phyloP scores from a whole-genome alignment of 1,140 invertebrate species.

The Camponotus pennsylvanicus region DNA sequence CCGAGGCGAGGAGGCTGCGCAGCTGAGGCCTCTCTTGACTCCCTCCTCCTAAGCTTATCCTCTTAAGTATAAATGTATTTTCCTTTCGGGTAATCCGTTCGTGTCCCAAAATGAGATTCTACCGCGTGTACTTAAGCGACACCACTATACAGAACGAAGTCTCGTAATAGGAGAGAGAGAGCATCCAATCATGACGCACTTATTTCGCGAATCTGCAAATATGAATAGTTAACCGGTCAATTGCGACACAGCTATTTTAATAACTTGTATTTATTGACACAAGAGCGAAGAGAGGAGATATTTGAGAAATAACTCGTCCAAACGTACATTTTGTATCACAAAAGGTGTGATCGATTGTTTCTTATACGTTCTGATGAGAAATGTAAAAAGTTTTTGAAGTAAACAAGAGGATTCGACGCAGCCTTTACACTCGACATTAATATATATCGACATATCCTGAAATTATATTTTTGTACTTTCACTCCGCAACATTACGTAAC shows the following conservation, averaged over 20 bases:
- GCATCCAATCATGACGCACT: neutral
- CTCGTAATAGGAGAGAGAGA: neutral
- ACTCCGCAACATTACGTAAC: slow-evolving; percentile 41
- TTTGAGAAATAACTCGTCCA: slow-evolving; percentile 1
- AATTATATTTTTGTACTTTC: slow-evolving; percentile 83
- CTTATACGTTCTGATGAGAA: neutral
- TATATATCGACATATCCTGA: slow-evolving; percentile 77
- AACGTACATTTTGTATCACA: neutral
- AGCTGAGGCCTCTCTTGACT: slow-evolving; percentile 77
- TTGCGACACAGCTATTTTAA: slow-evolving; percentile 2
- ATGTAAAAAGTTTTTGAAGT: slow-evolving; percentile 4
- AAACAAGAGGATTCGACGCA: neutral
- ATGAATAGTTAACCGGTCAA: slow-evolving; percentile 15
- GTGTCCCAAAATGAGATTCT: slow-evolving; percentile 18
- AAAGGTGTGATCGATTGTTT: neutral
- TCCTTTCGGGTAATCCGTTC: slow-evolving; percentile 22
- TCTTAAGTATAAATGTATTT: slow-evolving; percentile 30
- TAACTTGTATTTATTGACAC: slow-evolving; percentile 17
- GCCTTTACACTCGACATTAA: slow-evolving; percentile 63
- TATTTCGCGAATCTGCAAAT: neutral
- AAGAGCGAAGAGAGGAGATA: neutral
- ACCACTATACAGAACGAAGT: neutral
- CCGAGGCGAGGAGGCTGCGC: slow-evolving; percentile 59
- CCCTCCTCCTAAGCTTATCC: slow-evolving; percentile 64
- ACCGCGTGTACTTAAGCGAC: slow-evolving; percentile 24